Evolutionary conservation across 2,113 vertebrate genomes (phyloP).

Genomic region (Toxostoma redivivum): DNA sequence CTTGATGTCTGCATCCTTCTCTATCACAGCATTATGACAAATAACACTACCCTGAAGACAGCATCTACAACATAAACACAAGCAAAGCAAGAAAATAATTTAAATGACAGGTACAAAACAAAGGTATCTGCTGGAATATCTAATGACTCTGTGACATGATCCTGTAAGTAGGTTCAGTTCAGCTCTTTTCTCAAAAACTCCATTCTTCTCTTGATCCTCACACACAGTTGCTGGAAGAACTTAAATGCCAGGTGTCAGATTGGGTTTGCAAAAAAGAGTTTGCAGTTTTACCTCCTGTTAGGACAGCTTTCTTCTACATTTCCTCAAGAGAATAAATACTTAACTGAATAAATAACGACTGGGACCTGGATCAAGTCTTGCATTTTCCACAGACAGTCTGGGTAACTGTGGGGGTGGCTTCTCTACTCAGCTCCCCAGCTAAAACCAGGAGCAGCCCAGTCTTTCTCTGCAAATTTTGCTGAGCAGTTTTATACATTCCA

Average conservation of each 20-base stretch:
- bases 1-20: constrained; percentile 90
- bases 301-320: neutral
- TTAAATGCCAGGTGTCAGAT: constrained; percentile 11
- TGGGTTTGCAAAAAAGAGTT: neutral
- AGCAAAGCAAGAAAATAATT: neutral
- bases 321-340: constrained; percentile 14
- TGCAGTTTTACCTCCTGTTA: constrained; percentile 9
- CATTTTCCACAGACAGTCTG: neutral
- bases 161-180: neutral
- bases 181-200: neutral
- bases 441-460: neutral
- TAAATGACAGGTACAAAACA: neutral
- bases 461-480: neutral
- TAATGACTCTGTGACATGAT: neutral
- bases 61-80: constrained; percentile 78
- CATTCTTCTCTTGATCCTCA: neutral
- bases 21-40: constrained; percentile 88
- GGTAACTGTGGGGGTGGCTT: neutral
- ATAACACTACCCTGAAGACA: constrained; percentile 91
- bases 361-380: neutral
- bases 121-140: neutral
- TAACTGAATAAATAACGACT: constrained; percentile 15
- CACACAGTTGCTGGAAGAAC: neutral
- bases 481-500: neutral
- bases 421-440: neutral